Percentiles rank a stretch among this genome's conserved stretches.
Evolutionary conservation across 2,113 vertebrate species (phyloP).

Genomic region (Fukomys damarensis): DNA sequence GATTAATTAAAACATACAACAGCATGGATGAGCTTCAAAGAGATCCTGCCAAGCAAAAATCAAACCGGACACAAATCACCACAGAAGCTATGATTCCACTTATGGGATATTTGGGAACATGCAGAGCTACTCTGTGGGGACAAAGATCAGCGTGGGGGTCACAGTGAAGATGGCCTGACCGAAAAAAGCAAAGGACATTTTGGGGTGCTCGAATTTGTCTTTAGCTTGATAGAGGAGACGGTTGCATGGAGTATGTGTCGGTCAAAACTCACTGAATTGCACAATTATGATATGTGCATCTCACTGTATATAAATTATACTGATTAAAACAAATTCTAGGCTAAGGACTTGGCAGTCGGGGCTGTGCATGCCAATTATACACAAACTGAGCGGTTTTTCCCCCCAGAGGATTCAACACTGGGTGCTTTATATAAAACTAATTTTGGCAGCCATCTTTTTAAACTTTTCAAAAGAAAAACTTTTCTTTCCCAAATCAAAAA

Average conservation of each 20-base stretch:
- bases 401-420: constrained; percentile 48
- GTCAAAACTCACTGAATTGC: constrained; percentile 49
- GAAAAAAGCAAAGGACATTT: neutral
- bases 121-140: neutral
- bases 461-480: constrained; percentile 36
- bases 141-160: neutral
- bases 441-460: constrained; percentile 58
- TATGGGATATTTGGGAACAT: neutral
- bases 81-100: neutral
- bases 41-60: neutral
- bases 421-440: constrained; percentile 55
- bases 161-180: neutral
- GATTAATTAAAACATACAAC: neutral
- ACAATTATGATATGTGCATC: constrained; percentile 31
- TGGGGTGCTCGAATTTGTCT: neutral
- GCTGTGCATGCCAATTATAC: constrained; percentile 51
- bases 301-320: constrained; percentile 63
- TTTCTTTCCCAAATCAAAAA: constrained; percentile 21
- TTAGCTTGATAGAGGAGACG: neutral
- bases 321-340: constrained; percentile 63
- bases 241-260: neutral
- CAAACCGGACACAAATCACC: neutral
- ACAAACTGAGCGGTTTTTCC: constrained; percentile 51
- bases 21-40: neutral
- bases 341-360: constrained; percentile 55